These are phyloP conservation scores for Pseudopipra pipra DNA, from an alignment of 2,113 vertebrate species.

Conservation along the genomic window DNA sequence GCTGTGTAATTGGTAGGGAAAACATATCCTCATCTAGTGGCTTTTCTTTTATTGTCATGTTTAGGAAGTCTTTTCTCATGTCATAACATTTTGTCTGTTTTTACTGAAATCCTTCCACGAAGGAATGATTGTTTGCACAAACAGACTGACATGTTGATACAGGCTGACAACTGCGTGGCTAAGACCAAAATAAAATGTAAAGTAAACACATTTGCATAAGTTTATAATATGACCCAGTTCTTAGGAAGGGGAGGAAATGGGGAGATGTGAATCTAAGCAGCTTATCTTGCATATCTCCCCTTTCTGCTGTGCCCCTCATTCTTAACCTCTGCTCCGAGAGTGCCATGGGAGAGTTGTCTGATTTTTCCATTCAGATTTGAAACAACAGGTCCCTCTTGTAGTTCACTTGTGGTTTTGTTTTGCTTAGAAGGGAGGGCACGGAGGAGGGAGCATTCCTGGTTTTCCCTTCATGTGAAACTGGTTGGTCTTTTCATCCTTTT, in stretches of 20 bases:
- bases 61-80: slow-evolving; percentile 55
- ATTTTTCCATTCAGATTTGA: slow-evolving; percentile 61
- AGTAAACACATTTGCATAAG: slow-evolving; percentile 80
- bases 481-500: slow-evolving; percentile 31
- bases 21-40: slow-evolving; percentile 54
- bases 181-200: slow-evolving; percentile 69
- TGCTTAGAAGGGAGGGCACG: not conserved
- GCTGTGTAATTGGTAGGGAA: slow-evolving; percentile 38
- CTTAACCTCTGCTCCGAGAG: slow-evolving; percentile 35
- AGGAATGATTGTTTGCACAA: slow-evolving; percentile 69
- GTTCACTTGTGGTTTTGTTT: slow-evolving; percentile 7
- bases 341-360: slow-evolving; percentile 61
- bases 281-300: slow-evolving; percentile 53
- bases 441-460: not conserved
- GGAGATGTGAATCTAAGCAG: slow-evolving; percentile 37
- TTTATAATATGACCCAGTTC: slow-evolving; percentile 40
- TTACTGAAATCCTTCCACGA: slow-evolving; percentile 68
- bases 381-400: slow-evolving; percentile 52
- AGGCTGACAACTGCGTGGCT: slow-evolving; percentile 69
- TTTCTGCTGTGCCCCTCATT: slow-evolving; percentile 29
- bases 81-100: slow-evolving; percentile 78
- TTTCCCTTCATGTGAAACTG: slow-evolving; percentile 35
- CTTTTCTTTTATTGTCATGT: slow-evolving; percentile 43
- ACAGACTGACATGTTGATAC: slow-evolving; percentile 73
- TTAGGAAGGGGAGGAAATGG: slow-evolving; percentile 11